These are phyloP conservation scores for Tokudaia muenninki DNA, from an alignment of 2,797 vertebrate species.

Conservation along the genomic window DNA sequence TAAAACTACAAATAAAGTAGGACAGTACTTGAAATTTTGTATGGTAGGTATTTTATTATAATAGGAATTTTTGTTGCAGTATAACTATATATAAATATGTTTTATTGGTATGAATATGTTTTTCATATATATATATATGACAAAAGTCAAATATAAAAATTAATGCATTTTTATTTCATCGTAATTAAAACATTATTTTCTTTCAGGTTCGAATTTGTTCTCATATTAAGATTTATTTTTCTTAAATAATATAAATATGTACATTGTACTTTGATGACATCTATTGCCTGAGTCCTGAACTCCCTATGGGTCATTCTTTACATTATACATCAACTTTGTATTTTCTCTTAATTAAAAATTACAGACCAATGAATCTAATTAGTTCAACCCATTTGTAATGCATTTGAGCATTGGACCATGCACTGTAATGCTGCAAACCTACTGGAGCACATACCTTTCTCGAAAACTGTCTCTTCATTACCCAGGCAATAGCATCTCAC, in stretches of 20 bases:
- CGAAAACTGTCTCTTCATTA: not conserved
- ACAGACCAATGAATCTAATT: not conserved
- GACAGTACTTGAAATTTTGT: not conserved
- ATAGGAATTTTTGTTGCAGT: too few relatives aligned
- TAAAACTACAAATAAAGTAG: not conserved
- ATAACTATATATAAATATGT: not conserved
- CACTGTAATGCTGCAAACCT: not conserved
- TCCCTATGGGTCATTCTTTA: not conserved
- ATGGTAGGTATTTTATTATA: too few relatives aligned
- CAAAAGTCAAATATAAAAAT: not conserved
- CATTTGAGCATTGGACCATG: too few relatives aligned
- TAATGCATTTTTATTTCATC: not conserved
- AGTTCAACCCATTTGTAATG: too few relatives aligned
- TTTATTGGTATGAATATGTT: not conserved
- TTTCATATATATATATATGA: not conserved
- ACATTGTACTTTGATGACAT: too few relatives aligned
- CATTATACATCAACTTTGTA: not conserved
- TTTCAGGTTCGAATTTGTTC: not conserved
- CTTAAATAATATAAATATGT: not conserved
- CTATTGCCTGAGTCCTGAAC: too few relatives aligned
- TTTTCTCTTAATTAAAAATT: not conserved
- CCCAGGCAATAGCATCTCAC: not conserved
- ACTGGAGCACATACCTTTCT: too few relatives aligned
- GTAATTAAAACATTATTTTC: not conserved
- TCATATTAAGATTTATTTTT: not conserved